phyloP scores from a whole-genome alignment of 53 echinoderm and acorn worm species.

The Antedon mediterranea region DNA sequence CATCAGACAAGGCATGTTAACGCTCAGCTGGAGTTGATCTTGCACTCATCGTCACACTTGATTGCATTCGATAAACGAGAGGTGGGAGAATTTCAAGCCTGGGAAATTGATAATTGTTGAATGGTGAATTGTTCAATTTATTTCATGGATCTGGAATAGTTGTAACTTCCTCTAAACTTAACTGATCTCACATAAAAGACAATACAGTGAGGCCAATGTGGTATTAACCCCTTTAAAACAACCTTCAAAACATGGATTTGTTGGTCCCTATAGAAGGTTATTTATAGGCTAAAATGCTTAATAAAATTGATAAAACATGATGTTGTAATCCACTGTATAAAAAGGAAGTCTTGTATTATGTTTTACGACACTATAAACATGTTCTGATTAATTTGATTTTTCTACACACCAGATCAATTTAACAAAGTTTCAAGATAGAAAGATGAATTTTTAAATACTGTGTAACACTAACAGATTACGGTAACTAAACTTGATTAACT shows the following conservation, averaged over 20 bases:
- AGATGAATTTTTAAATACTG: too few species aligned
- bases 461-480: too few species aligned
- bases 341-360: neutral
- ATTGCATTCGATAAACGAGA: neutral
- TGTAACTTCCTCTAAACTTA: neutral
- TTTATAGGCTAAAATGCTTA: neutral
- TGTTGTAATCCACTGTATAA: neutral
- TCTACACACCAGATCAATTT: too few species aligned
- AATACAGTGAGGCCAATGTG: neutral
- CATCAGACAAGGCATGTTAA: neutral
- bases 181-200: neutral
- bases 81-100: neutral
- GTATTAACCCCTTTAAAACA: neutral
- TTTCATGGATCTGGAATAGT: neutral
- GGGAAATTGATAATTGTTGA: neutral
- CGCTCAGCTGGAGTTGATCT: neutral
- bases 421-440: too few species aligned
- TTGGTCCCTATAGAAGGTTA: neutral
- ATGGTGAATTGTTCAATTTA: neutral
- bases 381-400: too few species aligned
- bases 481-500: too few species aligned
- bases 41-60: neutral
- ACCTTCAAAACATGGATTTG: neutral
- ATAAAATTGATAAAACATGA: neutral
- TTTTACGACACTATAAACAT: too few species aligned